Evolutionary conservation across 1,140 invertebrate species (phyloP), one percentile per base, ranked within the genome.

Genomic region (Helicoverpa armigera): DNA sequence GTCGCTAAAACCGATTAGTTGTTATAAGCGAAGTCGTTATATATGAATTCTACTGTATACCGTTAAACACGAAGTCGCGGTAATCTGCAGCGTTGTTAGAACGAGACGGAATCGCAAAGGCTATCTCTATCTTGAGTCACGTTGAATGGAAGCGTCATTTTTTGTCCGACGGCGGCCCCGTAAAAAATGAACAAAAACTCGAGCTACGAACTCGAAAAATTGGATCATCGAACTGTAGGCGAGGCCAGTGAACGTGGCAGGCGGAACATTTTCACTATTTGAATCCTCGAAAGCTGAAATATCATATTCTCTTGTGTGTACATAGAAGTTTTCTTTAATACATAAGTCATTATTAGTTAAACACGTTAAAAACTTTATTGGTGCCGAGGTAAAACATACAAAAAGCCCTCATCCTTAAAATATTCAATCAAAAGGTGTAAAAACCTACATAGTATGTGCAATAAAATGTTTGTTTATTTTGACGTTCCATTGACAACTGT

Each of bases 191-290:
- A 88, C 89, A 91, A 92, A 93, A 92, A 91, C 89, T 84, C 81
- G 60, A 83, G 83, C 85, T 73, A 83, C 87, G 88, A 90, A 93
- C 90, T 91, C 85, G 86, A 86, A 88, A 91, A 93, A 93, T 92
- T 93, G 86, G 92, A 93, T 92, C 92, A 91, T 93, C 90, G 92
- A 93, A 93, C 91, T 92, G 88, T 91, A 87, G 79, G 86, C 85
- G 87, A 90, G 89, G 89, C 90, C 90, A 91, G 84, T 88, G 89
- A 91, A 91, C 91, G 90, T 86, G 84, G 84, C 86, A 83, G 80
- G 56, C 72, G 75, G 79, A 67, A 82, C 72, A 79, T 78, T 77
- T 67, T 67, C 43, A 78, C 48, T 67, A 48, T 67, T 65, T 67
- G 23, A 75, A 76, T 76, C 43, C 69, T 63, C 58, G 23, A 72